Evolutionary conservation across 2,888 invertebrate species (phyloP), one percentile per base, ranked within the genome.

Genomic region (Eustalomyia histrio): DNA sequence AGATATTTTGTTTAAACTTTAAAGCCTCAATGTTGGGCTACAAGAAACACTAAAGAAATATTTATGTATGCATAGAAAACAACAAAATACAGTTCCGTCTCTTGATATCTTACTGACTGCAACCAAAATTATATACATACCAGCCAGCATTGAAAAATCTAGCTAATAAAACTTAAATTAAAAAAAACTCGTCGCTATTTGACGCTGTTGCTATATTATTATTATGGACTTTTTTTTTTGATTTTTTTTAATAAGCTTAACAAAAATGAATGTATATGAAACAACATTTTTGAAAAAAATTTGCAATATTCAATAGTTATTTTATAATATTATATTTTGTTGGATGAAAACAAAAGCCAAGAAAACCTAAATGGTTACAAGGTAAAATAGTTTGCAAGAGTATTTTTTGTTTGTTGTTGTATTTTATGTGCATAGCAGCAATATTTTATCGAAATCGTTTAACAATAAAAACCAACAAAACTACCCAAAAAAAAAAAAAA

Each of bases 341-440:
- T 50, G 14, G 57, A 57, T 43, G 53, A 67, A 76, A 67, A 60
- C 53, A 65, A 78, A 65, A 72, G 65, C 71, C 16, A 72, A 58
- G n/a, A 35, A 65, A 81, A 78, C 81, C 78, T 81, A 71, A 81
- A 81, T 74, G 73, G 81, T 81, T 81, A 81, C 81, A 81, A 81
- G 81, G 81, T 81, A 71, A 81, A 74, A 78, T 81, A 78, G 78
- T 78, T 81, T 69, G 69, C 76, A 71, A 72, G 67, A 80, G 72
- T 74, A 14, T 52, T 65, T 68, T 33, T 57, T 16, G n/a, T n/a
- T n/a, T n/a, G n/a, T n/a, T n/a, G n/a, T 29, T 33, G 29, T 29
- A 29, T 29, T 29, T 33, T 57, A n/a, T 29, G 9, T 52, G 60
- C 60, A 52, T 21, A 60, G 16, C 29, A 60, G 16, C 29, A 47